Evolutionary conservation across 2,888 invertebrate species (phyloP), one percentile per base, ranked within the genome.

Genomic region (Pollenia angustigena): DNA sequence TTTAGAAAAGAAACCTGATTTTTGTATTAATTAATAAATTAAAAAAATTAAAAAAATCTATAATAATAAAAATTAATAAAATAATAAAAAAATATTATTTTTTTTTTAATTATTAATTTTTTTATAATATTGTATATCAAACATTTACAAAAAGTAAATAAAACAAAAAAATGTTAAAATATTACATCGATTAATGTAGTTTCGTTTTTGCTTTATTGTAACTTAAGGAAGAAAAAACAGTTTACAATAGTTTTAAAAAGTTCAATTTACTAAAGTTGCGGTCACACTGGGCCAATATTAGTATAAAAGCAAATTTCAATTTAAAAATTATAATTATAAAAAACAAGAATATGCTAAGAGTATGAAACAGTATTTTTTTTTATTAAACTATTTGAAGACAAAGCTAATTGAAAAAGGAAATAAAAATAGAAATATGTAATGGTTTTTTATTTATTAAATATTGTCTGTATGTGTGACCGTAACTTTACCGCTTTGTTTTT

Each of bases 81-180:
- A 68, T 44, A 76, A 85, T 64, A 69, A 56, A 56, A 14, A 84
- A 74, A 56, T 62, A 74, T 75, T 18, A 64, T 32, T 52, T 16
- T 62, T 62, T 16, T 68, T 64, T 54, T 14, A 72, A 69, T 60
- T 68, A 52, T 32, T 68, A 32, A 64, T 68, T 40, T 72, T 69
- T n/a, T 60, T 69, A 50, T 40, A 9, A 48, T 58, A 56, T 46
- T 23, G 44, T 68, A 68, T 69, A 79, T 68, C 50, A 64, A 71
- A 76, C 69, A 72, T 84, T 80, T 84, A 84, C 79, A 74, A 84
- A 68, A 84, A 68, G 44, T 58, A 74, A 66, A 69, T 44, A 23
- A 40, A 74, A 74, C 11, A 52, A 76, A 64, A 60, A 6, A 42
- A 68, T 54, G 56, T 44, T 66, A 23, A 16, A 10, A 18, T 16